Percentiles rank a stretch among this genome's conserved stretches.
These are phyloP conservation scores for Sinocyclocheilus anophthalmus DNA, from an alignment of 2,113 vertebrate species.

Conservation along the genomic window DNA sequence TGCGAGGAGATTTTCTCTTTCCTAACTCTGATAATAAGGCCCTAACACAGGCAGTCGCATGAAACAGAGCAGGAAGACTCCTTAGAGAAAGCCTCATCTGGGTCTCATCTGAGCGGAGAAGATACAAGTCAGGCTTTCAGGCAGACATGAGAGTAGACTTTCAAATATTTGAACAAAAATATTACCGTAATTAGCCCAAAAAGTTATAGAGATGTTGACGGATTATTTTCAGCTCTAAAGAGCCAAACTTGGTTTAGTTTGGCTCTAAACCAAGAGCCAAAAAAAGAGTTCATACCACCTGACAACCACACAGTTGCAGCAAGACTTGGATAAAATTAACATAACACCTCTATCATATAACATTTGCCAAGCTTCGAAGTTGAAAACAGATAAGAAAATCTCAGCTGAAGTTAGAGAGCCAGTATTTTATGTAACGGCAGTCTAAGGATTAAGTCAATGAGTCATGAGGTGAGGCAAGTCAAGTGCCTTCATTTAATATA, in stretches of 20 bases:
- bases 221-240: too few relatives aligned
- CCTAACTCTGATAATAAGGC: background rate
- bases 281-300: background rate
- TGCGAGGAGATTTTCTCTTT: background rate
- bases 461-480: slow-evolving; percentile 37
- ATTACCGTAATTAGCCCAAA: background rate
- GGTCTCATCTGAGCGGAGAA: background rate
- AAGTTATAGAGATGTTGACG: background rate
- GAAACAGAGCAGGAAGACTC: slow-evolving; percentile 23
- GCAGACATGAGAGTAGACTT: background rate
- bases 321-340: slow-evolving; percentile 36
- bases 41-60: background rate
- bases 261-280: slow-evolving; percentile 2
- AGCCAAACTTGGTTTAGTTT: too few relatives aligned
- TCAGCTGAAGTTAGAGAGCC: slow-evolving; percentile 36
- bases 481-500: slow-evolving; percentile 45
- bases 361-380: slow-evolving; percentile 21
- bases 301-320: slow-evolving; percentile 25
- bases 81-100: slow-evolving; percentile 11
- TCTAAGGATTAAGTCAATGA: slow-evolving; percentile 49
- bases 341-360: slow-evolving; percentile 41
- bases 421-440: slow-evolving; percentile 41
- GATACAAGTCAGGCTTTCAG: background rate
- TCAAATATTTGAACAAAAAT: background rate
- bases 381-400: slow-evolving; percentile 33